Evolutionary conservation across 2,797 vertebrate species (phyloP).

Genomic region (Squalus acanthias): DNA sequence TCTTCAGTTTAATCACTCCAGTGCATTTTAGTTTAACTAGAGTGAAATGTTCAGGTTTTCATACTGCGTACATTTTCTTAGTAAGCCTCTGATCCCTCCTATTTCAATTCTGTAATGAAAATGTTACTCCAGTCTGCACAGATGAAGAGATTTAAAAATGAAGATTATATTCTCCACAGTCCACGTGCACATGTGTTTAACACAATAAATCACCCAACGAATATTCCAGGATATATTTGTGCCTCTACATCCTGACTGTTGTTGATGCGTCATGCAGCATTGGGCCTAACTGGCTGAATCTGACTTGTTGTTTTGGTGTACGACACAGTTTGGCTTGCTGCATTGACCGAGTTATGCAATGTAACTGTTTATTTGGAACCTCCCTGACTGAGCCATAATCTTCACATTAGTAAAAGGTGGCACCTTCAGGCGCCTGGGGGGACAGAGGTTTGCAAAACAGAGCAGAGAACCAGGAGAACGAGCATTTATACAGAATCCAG

Average conservation of each 20-base stretch:
- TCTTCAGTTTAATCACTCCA: not conserved
- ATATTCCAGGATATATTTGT: not conserved
- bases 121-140: not conserved
- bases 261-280: not conserved
- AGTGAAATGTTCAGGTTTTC: not conserved
- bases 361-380: not conserved
- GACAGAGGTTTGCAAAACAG: not conserved
- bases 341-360: no score
- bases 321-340: not conserved
- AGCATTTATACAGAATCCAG: not conserved
- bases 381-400: not conserved
- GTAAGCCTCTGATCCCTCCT: not conserved
- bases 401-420: not conserved
- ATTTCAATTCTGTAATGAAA: not conserved
- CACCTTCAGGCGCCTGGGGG: not conserved
- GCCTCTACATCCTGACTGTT: not conserved
- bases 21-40: not conserved
- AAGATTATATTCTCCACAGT: not conserved
- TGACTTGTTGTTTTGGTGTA: no score
- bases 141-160: not conserved
- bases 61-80: not conserved
- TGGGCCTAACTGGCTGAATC: not conserved
- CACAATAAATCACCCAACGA: not conserved
- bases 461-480: not conserved
- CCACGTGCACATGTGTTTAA: not conserved